These are phyloP conservation scores for Tupaia tana DNA, from an alignment of 2,113 vertebrate species.

Conservation along the genomic window DNA sequence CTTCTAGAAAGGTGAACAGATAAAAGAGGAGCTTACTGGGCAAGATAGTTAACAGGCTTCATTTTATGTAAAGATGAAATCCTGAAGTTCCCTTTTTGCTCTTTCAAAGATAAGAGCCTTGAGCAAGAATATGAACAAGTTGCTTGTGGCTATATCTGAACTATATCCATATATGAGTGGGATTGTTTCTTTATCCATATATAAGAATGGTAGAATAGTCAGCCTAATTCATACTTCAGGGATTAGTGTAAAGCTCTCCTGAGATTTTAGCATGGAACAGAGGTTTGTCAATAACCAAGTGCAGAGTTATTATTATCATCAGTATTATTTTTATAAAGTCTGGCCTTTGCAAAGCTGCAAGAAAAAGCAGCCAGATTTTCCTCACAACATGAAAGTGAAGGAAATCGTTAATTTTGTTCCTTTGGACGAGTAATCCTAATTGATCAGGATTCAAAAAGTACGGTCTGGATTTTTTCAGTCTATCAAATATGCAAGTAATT, in stretches of 20 bases:
- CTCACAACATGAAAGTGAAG: constrained; percentile 32
- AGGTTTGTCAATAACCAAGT: neutral
- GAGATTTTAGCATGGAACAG: neutral
- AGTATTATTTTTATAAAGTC: neutral
- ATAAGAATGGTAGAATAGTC: no score
- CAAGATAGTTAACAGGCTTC: neutral
- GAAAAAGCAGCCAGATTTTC: constrained; percentile 6
- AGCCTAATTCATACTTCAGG: rapidly evolving
- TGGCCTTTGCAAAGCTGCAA: neutral
- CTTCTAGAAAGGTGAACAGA: neutral
- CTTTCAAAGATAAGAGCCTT: neutral
- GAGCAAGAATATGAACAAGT: neutral
- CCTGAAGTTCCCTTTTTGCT: neutral
- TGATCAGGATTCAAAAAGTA: constrained; percentile 56
- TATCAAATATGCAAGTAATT: constrained; percentile 58
- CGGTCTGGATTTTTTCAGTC: constrained; percentile 51
- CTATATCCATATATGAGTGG: rapidly evolving
- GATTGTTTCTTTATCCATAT: rapidly evolving
- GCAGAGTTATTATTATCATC: neutral
- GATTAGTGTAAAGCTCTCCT: neutral
- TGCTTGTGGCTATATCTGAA: neutral
- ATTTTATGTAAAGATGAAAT: neutral
- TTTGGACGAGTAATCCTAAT: constrained; percentile 9
- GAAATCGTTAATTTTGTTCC: constrained; percentile 50
- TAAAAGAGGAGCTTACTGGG: neutral